Conservation (phyloP, 35 echinoderm and acorn worm genomes). For the Hemicentrotus pulcherrimus region DNA sequence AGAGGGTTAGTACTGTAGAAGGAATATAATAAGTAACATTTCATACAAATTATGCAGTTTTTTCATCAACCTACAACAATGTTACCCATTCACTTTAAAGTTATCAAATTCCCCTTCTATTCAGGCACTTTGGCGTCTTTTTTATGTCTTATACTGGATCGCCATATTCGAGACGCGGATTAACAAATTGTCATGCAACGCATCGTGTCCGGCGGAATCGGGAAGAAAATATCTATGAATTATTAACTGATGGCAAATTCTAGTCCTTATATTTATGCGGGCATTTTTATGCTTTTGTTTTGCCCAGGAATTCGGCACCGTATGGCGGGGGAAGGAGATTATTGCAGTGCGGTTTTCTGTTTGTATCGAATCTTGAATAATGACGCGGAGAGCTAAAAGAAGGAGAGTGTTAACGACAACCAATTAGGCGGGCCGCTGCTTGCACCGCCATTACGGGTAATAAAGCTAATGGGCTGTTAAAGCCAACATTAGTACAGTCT, state of each 20-base stretch:
- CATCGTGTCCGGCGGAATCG: not conserved
- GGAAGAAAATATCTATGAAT: constrained; percentile 20
- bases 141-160: not conserved
- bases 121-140: not conserved
- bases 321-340: not conserved
- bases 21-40: too few species aligned
- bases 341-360: not conserved
- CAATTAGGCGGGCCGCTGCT: constrained; percentile 24
- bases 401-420: constrained; percentile 13
- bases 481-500: constrained; percentile 37
- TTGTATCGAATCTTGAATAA: constrained; percentile 1
- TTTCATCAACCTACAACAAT: too few species aligned
- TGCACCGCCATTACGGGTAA: not conserved
- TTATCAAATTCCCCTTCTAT: not conserved
- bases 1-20: too few species aligned
- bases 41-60: too few species aligned
- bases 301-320: not conserved
- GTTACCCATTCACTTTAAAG: too few species aligned
- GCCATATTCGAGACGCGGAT: not conserved
- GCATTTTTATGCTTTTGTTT: constrained; percentile 11
- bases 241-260: not conserved
- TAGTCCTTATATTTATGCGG: not conserved
- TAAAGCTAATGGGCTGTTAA: constrained; percentile 39
- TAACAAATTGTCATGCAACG: not conserved
- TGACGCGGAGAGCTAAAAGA: not conserved